A percentile compares a stretch with the other conserved stretches of the same genome.
Evolutionary conservation across 2,888 invertebrate species (phyloP).

Genomic region (Callyntrura sp.): DNA sequence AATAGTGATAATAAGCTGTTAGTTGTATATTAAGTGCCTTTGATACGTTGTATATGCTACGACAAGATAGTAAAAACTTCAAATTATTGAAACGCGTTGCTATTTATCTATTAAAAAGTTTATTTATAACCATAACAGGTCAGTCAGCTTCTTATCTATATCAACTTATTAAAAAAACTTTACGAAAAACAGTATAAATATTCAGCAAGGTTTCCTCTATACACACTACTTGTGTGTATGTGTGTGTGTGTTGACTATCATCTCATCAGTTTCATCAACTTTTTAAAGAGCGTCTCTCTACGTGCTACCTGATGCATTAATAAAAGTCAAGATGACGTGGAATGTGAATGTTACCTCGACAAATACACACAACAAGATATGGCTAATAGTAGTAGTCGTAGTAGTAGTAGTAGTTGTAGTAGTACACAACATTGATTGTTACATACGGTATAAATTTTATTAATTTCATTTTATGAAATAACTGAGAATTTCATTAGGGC

Average conservation of each 20-base stretch:
- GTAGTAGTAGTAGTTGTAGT: too few species aligned
- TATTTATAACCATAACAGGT: neutral
- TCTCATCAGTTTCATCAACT: constrained; percentile 16
- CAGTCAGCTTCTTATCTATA: constrained; percentile 3
- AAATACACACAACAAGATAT: neutral
- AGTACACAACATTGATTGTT: too few species aligned
- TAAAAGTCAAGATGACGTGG: constrained; percentile 20
- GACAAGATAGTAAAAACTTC: too few species aligned
- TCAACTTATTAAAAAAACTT: neutral
- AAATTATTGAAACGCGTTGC: neutral
- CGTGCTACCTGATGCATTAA: constrained; percentile 10
- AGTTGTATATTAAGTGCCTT: too few species aligned
- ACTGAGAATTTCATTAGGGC: constrained; percentile 34
- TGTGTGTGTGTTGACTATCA: neutral
- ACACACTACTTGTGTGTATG: too few species aligned
- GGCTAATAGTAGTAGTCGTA: neutral
- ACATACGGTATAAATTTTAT: constrained; percentile 2
- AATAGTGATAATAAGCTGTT: too few species aligned
- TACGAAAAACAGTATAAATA: too few species aligned
- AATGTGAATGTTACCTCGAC: neutral
- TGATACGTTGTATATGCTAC: too few species aligned
- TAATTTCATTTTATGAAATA: constrained; percentile 13
- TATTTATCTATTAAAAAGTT: neutral
- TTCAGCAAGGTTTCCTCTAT: neutral
- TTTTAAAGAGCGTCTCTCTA: neutral